Base-by-base conservation (phyloP, 2,888 invertebrate genomes). In the Rhabditophanes sp. region DNA sequence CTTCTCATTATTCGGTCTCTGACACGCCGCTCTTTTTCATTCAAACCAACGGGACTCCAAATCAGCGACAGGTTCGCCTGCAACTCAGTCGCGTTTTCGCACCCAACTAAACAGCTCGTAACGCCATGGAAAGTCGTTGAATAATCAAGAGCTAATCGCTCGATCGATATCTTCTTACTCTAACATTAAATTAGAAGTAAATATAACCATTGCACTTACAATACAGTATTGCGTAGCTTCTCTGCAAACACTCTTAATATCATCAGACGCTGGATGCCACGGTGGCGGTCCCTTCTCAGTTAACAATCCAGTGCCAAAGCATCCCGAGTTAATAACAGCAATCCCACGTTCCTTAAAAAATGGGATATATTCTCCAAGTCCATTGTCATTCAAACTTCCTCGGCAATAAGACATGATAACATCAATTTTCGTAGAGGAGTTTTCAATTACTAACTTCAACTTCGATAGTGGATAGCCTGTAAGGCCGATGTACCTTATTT, bases 271-370 rank as follows among this genome's bases (percentile, higher is more conserved):
- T 2, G 80, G 79, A 68, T 85, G 83, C 84, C 84, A 85, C 42
- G 74, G 78, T 1, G 80, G 78, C 2, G 69, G 64, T 0, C 80
- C 82, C 23, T 66, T 65, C 64, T 76, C 78, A 5, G 79, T 77
- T 20, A 87, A 70, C 15, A 87, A 71, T 2, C 84, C 82, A 79
- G 85, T 77, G 2, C 77, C 77, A 8, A 79, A 76, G 0, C 77
- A 75, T 0, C 82, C 76, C 0, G 83, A 84, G 65, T 81, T 82
- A 17, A 88, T 77, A 11, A 87, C 71, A 1, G 80, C 84, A 4
- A 85, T 66, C 24, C 78, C 75, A 55, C 73, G 73, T 35, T 69
- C 68, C 79, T 79, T 74, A 51, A 84, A 80, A 60, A 73, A 77
- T n/a, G 75, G 73, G 4, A 79, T 67, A 61, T 77, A 82, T 8